Evolutionary conservation across 2,888 invertebrate species (phyloP).

Genomic region (Tineola bisselliella): DNA sequence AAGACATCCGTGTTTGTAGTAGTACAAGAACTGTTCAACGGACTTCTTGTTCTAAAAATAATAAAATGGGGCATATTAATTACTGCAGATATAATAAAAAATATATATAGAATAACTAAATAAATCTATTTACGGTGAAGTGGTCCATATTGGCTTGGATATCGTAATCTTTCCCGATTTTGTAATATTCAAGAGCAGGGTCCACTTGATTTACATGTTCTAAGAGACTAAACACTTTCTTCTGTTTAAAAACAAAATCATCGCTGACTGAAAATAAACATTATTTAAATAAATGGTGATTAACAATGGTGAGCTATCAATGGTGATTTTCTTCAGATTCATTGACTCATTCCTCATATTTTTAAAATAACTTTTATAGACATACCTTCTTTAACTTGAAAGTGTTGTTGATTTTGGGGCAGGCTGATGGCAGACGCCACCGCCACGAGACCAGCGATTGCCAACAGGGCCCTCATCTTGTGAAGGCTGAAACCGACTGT

Average conservation of each 20-base stretch:
- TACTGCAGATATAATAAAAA: conserved; percentile 24
- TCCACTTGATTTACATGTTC: conserved; percentile 30
- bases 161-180: conserved; percentile 21
- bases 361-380: conserved; percentile 17
- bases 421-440: conserved; percentile 24
- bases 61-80: conserved; percentile 32
- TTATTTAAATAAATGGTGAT: not conserved
- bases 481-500: conserved; percentile 16
- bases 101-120: too few relatives aligned
- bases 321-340: too few relatives aligned
- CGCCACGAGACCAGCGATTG: conserved; percentile 24
- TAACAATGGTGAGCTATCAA: too few relatives aligned
- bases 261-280: conserved; percentile 15
- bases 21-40: conserved; percentile 46
- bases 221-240: conserved; percentile 33
- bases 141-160: conserved; percentile 23
- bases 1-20: conserved; percentile 51
- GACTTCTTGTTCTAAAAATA: conserved; percentile 45
- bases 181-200: conserved; percentile 21
- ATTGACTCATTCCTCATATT: too few relatives aligned
- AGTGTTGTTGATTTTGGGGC: conserved; percentile 24
- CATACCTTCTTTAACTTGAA: conserved; percentile 2
- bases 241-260: conserved; percentile 28
- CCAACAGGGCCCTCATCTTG: conserved; percentile 27
- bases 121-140: conserved; percentile 19